Conservation (phyloP, 2,888 invertebrate genomes). For the Apodemia duryi region DNA sequence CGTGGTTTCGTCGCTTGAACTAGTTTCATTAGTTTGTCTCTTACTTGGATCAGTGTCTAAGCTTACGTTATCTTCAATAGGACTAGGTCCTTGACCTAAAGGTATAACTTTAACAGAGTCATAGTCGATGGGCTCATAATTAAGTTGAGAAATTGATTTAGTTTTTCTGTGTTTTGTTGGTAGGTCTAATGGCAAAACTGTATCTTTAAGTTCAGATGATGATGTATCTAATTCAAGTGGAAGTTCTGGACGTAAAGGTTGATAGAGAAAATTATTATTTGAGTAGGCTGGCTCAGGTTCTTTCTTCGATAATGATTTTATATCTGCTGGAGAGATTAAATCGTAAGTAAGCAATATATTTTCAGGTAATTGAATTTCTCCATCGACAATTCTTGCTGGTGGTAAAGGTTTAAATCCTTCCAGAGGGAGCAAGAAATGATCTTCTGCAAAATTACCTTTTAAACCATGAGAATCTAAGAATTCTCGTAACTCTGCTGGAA, state of each 20-base stretch:
- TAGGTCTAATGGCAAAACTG: constrained; percentile 56
- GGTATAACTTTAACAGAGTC: constrained; percentile 69
- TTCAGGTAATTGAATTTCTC: constrained; percentile 63
- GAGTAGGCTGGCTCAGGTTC: constrained; percentile 35
- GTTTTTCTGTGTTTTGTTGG: constrained; percentile 48
- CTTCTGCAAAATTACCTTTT: constrained; percentile 56
- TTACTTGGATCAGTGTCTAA: constrained; percentile 53
- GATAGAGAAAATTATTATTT: constrained; percentile 55
- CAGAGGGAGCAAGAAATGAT: constrained; percentile 61
- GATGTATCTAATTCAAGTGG: constrained; percentile 65
- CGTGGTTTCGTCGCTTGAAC: constrained; percentile 34
- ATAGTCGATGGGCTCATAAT: constrained; percentile 63
- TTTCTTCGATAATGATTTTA: constrained; percentile 38
- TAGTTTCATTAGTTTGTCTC: constrained; percentile 49
- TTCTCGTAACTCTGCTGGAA: constrained; percentile 60
- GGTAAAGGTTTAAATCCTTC: constrained; percentile 71
- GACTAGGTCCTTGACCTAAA: constrained; percentile 55
- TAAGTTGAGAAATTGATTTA: constrained; percentile 42
- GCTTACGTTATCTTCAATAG: constrained; percentile 44
- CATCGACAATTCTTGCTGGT: constrained; percentile 58
- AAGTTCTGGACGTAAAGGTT: constrained; percentile 57
- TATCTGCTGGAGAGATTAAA: constrained; percentile 50
- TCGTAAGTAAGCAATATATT: constrained; percentile 66
- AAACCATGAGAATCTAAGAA: constrained; percentile 65
- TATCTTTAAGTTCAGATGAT: constrained; percentile 55